Base-by-base conservation (phyloP, 2,888 invertebrate genomes). In the Copidosoma aretas region DNA sequence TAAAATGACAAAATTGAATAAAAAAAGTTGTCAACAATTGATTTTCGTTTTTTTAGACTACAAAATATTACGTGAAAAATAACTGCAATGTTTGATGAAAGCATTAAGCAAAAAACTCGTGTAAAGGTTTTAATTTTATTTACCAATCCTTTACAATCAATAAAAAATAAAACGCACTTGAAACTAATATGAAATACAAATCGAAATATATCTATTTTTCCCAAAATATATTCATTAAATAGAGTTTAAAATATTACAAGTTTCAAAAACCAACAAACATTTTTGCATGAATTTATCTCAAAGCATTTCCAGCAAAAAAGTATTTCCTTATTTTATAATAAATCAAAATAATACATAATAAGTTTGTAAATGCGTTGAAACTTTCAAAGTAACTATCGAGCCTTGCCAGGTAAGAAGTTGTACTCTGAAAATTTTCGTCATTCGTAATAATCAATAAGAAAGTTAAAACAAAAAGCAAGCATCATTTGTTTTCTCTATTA, bases 1-100 rank as follows among this genome's bases (percentile, higher is more conserved):
- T 76, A 75, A 73, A 73, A 73, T 72, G 68, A 75, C 67, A 75
- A 75, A 72, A 75, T 72, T 71, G 65, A 71, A 72, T 71, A 17
- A 46, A 41, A 41, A 41, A 41, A 41, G 14, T 10, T 41, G 10
- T 10, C 8, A 41, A 14, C 41, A 41, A 41, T 41, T 14, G 3
- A 5, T 32, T 32, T 32, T 32, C 8, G 3, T 32, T 32, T 32
- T 32, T 8, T 5, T 32, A 8, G 32, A 32, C 8, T 32, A 5
- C 4, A 32, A 32, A 32, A 3, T 5, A 32, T 32, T 32, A 46
- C n/a, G 21, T 49, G 4, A 25, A 49, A 17, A 1, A 10, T 49
- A 59, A 59, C 24, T 60, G 56, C 51, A 32, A 25, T 58, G 24
- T 51, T 46, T 46, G 17, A 41, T 10, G 4, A 61, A 17, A 67